phyloP scores from a whole-genome alignment of 2,888 invertebrate species.

The Nemurella pictetii region DNA sequence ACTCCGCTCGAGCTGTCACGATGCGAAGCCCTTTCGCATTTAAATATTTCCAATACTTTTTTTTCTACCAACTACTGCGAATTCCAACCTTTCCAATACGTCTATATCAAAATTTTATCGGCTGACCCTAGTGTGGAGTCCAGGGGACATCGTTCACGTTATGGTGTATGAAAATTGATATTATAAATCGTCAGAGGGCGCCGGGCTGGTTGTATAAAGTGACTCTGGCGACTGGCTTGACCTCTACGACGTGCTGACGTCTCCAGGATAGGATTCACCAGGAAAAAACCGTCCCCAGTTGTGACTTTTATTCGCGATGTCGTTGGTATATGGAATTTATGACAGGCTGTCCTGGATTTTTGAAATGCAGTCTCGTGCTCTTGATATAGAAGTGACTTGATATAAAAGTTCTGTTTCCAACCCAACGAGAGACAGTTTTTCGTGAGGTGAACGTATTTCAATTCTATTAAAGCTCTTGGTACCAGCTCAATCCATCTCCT shows the following conservation, averaged over 20 bases:
- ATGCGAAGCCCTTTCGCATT: background rate
- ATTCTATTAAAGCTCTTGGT: slow-evolving; percentile 26
- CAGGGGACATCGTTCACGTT: background rate
- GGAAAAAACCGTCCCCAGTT: background rate
- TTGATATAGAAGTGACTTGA: slow-evolving; percentile 19
- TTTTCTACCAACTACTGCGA: background rate
- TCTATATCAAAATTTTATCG: slow-evolving; percentile 5
- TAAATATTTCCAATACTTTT: slow-evolving; percentile 5
- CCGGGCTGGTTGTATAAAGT: slow-evolving; percentile 1
- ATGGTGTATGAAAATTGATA: slow-evolving; percentile 21
- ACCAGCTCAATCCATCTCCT: slow-evolving; percentile 6
- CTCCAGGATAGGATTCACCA: background rate
- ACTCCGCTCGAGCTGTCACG: background rate
- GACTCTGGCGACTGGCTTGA: background rate
- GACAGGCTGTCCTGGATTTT: slow-evolving; percentile 26
- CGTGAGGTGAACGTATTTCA: slow-evolving; percentile 31
- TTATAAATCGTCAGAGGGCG: background rate
- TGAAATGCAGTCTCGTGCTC: slow-evolving; percentile 8
- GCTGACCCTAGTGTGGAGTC: background rate
- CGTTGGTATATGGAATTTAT: slow-evolving; percentile 22
- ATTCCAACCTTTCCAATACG: slow-evolving; percentile 1
- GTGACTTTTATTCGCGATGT: slow-evolving; percentile 17
- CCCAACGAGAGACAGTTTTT: background rate
- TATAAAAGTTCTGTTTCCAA: slow-evolving; percentile 1
- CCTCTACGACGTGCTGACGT: background rate